These are phyloP conservation scores for Noctilio leporinus DNA, from an alignment of 2,113 vertebrate species.

Conservation along the genomic window DNA sequence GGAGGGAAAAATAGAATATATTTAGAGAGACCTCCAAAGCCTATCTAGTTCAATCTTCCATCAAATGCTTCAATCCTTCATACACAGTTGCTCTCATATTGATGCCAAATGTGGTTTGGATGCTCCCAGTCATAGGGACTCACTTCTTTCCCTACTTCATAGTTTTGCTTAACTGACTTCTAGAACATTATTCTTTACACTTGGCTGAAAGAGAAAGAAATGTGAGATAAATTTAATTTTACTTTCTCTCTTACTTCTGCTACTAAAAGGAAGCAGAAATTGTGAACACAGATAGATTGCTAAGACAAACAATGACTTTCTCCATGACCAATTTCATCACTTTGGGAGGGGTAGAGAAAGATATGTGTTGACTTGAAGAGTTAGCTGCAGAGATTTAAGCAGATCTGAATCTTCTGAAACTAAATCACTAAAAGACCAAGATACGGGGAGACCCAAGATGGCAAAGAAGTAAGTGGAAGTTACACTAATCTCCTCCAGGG, in stretches of 20 bases:
- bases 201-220: neutral
- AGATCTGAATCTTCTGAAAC: neutral
- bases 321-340: neutral
- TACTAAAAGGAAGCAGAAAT: neutral
- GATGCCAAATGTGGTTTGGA: neutral
- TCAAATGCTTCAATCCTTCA: neutral
- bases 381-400: neutral
- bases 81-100: neutral
- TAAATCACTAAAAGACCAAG: neutral
- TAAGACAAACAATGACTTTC: neutral
- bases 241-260: neutral
- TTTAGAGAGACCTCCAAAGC: neutral
- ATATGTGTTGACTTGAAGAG: neutral
- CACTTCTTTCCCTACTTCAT: neutral
- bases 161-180: neutral
- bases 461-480: too few species aligned
- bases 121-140: neutral
- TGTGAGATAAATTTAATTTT: neutral
- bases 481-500: too few species aligned
- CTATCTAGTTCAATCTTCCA: neutral
- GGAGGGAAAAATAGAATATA: neutral
- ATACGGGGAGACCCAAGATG: neutral
- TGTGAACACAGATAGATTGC: neutral
- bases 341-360: neutral
- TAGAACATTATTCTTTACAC: neutral